Evolutionary conservation across 2,797 vertebrate species (phyloP), one percentile per base, ranked within the genome.

Genomic region (Lutjanus campechanus): DNA sequence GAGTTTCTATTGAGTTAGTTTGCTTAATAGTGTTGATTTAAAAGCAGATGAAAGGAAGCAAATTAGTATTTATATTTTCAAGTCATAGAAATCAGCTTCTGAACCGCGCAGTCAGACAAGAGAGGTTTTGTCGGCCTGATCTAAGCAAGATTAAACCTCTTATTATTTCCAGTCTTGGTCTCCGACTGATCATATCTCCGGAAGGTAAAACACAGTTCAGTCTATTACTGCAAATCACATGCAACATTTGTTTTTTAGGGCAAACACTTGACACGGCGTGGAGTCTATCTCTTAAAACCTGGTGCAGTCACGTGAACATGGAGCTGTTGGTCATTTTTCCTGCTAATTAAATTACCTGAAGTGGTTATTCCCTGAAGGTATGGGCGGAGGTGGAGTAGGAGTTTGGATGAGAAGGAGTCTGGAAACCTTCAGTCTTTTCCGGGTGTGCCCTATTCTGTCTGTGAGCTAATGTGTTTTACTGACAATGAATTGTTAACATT

Each of bases 181-280:
- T 55, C 22, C 4, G 25, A 66, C 69, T 41, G 82, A 90, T 88
- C 49, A 22, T 76, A 89, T 88, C 83, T 85, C 68, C 79, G 53
- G 86, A 91, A 88, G 89, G 85, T 86, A 83, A 90, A 88, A 65
- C 62, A 44, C 50, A 84, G 79, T 86, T 86, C 80, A 86, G 67
- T 73, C 66, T 20, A 22, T 77, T 73, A 69, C 36, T 1, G 22
- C 76, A 76, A 72, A 83, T 83, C 16, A 77, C 82, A 89, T 22
- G 85, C 84, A 83, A 62, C 85, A 77, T 78, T 89, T 81, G 67
- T 64, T 73, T 89, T 83, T 13, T 29, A 69, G 76, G 74, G 60
- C 58, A 83, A 92, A 78, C 56, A 64, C 70, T 75, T 79, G 62
- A 84, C 86, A 74, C 4, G 0, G 10, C 68, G 64, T 69, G 7